Evolutionary conservation across 2,797 vertebrate species (phyloP), one percentile per base, ranked within the genome.

Genomic region (Enteromius mattozi): DNA sequence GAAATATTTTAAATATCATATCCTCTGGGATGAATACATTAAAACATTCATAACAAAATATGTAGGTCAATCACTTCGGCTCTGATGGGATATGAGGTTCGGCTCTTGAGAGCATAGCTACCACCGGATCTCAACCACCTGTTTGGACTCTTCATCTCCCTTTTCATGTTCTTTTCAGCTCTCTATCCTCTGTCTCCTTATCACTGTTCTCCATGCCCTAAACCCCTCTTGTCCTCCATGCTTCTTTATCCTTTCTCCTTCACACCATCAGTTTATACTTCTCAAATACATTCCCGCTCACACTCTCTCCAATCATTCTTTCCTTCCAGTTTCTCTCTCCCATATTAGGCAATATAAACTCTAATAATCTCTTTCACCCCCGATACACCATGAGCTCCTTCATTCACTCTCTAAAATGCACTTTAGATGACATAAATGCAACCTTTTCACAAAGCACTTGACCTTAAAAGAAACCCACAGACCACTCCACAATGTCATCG

Each of bases 121-220:
- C 47, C n/a, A 33, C 49, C 16, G 13, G 47, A 77, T 76, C 63
- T 69, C 33, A 78, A 84, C 40, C 78, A 82, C 54, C 68, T 86
- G 75, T 84, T 71, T 42, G 65, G 37, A 84, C 51, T 51, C 49
- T 35, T 78, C 21, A 33, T 69, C 81, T 37, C 72, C 5, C 59
- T 51, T 79, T 30, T 79, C 37, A 9, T 69, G 19, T 78, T 51
- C 76, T 82, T 71, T 72, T 71, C 69, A 68, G 49, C 54, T 35
- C n/a, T 84, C 54, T 79, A 45, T 68, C 68, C 54, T 70, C 80
- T 77, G 35, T 47, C n/a, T 54, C 45, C 42, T 89, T 86, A 87
- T 87, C 84, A 85, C 78, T 24, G 5, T 63, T 27, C 76, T 70
- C 56, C 76, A 80, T 87, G 70, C 83, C 74, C 66, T 59, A 84